Evolutionary conservation across 2,888 invertebrate species (phyloP), one percentile per base, ranked within the genome.

Genomic region (Agrotis exclamationis): DNA sequence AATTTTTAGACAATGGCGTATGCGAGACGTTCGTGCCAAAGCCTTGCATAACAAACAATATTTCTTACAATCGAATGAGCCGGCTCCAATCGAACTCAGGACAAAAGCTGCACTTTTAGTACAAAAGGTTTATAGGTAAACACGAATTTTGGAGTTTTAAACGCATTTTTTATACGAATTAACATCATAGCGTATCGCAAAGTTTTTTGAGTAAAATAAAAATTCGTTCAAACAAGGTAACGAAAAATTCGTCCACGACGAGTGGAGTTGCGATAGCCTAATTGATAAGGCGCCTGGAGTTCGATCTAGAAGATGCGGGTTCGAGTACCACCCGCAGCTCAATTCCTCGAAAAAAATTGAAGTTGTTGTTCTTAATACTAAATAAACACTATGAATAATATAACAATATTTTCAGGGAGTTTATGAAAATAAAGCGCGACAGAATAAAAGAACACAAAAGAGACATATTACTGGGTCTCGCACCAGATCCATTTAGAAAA

Each of bases 351-450:
- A n/a, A n/a, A n/a, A n/a, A n/a, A n/a, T n/a, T n/a, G n/a, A n/a
- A n/a, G n/a, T n/a, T n/a, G 4, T 47, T 47, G 0, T 11, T 20
- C 0, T 11, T 33, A 20, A 33, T 13, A 28, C 14, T 57, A 22
- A 51, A 22, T 22, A n/a, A 2, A 33, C 45, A 7, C 14, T 13
- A 0, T 39, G n/a, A 16, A 47, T 22, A 59, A 33, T 22, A 45
- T 0, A 1, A 24, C 9, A 24, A 45, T 11, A 1, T 0, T 86
- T 85, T 39, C 73, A 91, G 92, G 47, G 69, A 74, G 11, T 86
- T 62, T 3, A 92, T 92, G 91, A 74, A 67, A 56, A 28, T 86
- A 4, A 92, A 92, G 47, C 86, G 92, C 6, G 51, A 86, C 44
- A 82, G 58, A 5, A 3, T 80, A 0, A 13, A 0, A 4, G 83